Percentiles rank a stretch among this genome's conserved stretches.
Conservation (phyloP, 1,140 invertebrate genomes). For the Ridgeia piscesae region DNA sequence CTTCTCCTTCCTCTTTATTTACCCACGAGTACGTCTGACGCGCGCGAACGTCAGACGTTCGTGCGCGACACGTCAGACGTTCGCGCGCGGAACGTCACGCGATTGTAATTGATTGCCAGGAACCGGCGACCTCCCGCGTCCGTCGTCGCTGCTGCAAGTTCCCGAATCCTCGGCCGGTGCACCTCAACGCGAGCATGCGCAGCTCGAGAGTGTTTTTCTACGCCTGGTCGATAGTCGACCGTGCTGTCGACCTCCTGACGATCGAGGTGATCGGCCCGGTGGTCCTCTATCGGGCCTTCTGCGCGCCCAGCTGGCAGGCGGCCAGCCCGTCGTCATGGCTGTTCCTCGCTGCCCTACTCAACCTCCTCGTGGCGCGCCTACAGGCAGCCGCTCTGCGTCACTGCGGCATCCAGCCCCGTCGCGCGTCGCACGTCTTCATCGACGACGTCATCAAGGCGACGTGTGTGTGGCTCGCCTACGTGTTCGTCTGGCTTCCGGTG, state of each 20-base stretch:
- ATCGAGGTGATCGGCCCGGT: not conserved
- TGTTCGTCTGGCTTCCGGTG: not conserved
- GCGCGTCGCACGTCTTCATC: not conserved
- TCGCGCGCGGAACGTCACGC: not conserved
- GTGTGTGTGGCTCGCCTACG: not conserved
- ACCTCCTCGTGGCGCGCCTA: not conserved
- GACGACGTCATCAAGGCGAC: not conserved
- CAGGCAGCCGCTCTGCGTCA: not conserved
- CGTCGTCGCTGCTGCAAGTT: slow-evolving; percentile 3
- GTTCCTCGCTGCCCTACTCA: not conserved
- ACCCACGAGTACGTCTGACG: too few relatives aligned
- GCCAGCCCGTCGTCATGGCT: not conserved
- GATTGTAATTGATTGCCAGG: not conserved
- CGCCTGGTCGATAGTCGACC: not conserved
- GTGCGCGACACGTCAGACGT: not conserved
- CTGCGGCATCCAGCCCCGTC: not conserved
- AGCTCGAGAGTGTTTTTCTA: not conserved
- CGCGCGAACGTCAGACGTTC: not conserved
- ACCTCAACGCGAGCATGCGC: not conserved
- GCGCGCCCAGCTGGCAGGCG: not conserved
- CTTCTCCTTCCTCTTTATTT: too few relatives aligned
- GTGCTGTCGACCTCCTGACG: not conserved
- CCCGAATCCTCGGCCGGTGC: not conserved
- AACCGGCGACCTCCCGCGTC: not conserved
- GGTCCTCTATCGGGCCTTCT: not conserved